Conservation (phyloP, 2,113 vertebrate genomes). For the Corydoras sp. region DNA sequence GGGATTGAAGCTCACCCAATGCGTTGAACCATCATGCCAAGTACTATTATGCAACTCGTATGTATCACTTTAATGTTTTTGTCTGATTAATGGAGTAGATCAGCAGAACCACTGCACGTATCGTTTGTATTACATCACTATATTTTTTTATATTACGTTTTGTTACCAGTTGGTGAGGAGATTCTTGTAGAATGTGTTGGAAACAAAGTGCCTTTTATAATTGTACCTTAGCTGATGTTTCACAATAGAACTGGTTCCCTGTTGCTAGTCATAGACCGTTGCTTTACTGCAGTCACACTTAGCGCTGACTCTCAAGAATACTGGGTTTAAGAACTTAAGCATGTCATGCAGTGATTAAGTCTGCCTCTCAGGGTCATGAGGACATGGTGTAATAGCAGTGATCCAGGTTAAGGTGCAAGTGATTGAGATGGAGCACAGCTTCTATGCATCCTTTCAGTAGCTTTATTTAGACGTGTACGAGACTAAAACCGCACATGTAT, state of each 20-base stretch:
- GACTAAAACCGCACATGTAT: not conserved
- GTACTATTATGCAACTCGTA: conserved; percentile 8
- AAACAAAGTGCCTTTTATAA: conserved; percentile 21
- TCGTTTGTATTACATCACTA: conserved; percentile 9
- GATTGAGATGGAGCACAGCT: not conserved
- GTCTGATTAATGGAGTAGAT: conserved; percentile 15
- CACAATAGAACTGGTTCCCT: too few relatives aligned
- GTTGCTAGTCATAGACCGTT: too few relatives aligned
- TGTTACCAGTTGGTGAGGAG: conserved; percentile 25
- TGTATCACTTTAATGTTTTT: conserved; percentile 22
- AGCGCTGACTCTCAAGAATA: too few relatives aligned
- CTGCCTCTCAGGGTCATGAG: too few relatives aligned
- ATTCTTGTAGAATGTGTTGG: not conserved
- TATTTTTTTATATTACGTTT: conserved; percentile 5
- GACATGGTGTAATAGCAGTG: too few relatives aligned
- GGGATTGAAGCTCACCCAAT: not conserved
- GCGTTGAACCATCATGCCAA: conserved; percentile 1
- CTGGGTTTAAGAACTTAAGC: too few relatives aligned
- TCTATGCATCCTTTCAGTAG: not conserved
- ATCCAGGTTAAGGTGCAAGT: not conserved
- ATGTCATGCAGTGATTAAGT: too few relatives aligned
- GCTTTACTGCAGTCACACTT: too few relatives aligned
- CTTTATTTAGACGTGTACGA: too few relatives aligned
- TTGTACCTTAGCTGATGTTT: conserved; percentile 1
- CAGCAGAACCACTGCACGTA: conserved; percentile 26